These are phyloP conservation scores for Olivierus martensii DNA, from an alignment of 1,140 invertebrate genomes.

Conservation along the genomic window DNA sequence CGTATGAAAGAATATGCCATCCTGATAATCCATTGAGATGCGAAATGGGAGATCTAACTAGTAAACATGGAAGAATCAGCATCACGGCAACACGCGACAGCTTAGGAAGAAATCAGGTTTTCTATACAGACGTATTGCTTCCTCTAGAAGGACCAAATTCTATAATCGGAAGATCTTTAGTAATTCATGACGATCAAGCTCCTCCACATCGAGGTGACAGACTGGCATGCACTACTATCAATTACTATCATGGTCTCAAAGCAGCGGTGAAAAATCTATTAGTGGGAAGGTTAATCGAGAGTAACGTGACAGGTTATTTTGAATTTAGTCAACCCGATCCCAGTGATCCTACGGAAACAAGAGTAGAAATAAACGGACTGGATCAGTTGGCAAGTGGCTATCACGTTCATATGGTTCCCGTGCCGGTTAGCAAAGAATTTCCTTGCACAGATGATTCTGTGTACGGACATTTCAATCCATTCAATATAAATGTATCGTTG, in stretches of 20 bases:
- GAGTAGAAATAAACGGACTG: slow-evolving; percentile 60
- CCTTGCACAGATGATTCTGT: slow-evolving; percentile 69
- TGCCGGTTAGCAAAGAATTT: slow-evolving; percentile 66
- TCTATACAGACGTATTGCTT: slow-evolving; percentile 41
- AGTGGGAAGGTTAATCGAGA: slow-evolving; percentile 27
- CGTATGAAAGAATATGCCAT: slow-evolving; percentile 26
- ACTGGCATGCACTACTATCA: slow-evolving; percentile 60
- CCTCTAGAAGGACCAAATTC: slow-evolving; percentile 57
- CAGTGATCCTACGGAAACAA: slow-evolving; percentile 64
- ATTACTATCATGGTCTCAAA: slow-evolving; percentile 17
- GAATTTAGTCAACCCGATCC: slow-evolving; percentile 56
- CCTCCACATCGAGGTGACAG: slow-evolving; percentile 71
- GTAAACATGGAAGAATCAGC: slow-evolving; percentile 37
- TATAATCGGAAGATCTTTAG: slow-evolving; percentile 42
- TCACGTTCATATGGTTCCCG: slow-evolving; percentile 64
- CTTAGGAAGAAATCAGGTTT: slow-evolving; percentile 14
- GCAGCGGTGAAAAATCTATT: slow-evolving; percentile 30
- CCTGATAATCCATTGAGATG: slow-evolving; percentile 31
- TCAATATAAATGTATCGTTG: slow-evolving; percentile 43
- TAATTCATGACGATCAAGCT: slow-evolving; percentile 75
- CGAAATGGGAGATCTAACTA: slow-evolving; percentile 40
- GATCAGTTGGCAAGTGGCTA: slow-evolving; percentile 51
- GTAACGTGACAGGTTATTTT: slow-evolving; percentile 40
- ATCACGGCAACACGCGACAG: slow-evolving; percentile 13
- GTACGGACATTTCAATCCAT: slow-evolving; percentile 70